Percentiles rank a stretch among this genome's conserved stretches.
These are phyloP conservation scores for Sabatieria punctata DNA, from an alignment of 2,888 invertebrate genomes.

Conservation along the genomic window DNA sequence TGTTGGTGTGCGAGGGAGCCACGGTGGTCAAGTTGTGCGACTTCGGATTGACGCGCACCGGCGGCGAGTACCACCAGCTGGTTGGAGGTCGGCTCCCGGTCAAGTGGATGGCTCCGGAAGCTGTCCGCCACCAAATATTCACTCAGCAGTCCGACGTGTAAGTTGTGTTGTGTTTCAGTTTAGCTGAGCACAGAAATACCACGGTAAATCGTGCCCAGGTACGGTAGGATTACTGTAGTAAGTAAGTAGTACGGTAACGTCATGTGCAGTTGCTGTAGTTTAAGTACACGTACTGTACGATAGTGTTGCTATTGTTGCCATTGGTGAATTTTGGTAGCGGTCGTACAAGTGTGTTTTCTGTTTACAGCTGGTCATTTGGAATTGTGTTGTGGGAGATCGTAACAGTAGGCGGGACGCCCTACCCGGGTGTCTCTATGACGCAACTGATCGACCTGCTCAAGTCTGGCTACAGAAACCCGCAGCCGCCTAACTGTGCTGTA, in stretches of 20 bases:
- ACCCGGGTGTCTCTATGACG: background rate
- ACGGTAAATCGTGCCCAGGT: background rate
- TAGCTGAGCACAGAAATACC: background rate
- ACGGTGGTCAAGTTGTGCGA: background rate
- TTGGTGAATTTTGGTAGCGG: background rate
- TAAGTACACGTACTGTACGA: background rate
- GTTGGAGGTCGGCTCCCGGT: background rate
- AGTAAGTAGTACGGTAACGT: no score
- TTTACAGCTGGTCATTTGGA: slow-evolving; percentile 2
- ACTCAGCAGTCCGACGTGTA: slow-evolving; percentile 1
- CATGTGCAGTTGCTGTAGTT: background rate
- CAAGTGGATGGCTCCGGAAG: slow-evolving; percentile 2
- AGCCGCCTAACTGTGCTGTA: background rate
- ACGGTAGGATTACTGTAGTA: no score
- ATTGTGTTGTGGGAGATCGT: background rate
- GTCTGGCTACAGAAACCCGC: background rate
- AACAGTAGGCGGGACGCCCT: background rate
- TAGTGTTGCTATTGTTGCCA: background rate
- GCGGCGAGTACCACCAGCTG: background rate
- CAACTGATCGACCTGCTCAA: background rate
- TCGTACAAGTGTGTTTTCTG: no score
- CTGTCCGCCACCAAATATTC: background rate
- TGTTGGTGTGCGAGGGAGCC: slow-evolving; percentile 1
- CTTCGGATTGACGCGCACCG: background rate
- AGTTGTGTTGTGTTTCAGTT: background rate